A percentile compares a stretch with the other conserved stretches of the same genome.
phyloP scores from a whole-genome alignment of 2,888 invertebrate genomes.

The Buathra laborator region DNA sequence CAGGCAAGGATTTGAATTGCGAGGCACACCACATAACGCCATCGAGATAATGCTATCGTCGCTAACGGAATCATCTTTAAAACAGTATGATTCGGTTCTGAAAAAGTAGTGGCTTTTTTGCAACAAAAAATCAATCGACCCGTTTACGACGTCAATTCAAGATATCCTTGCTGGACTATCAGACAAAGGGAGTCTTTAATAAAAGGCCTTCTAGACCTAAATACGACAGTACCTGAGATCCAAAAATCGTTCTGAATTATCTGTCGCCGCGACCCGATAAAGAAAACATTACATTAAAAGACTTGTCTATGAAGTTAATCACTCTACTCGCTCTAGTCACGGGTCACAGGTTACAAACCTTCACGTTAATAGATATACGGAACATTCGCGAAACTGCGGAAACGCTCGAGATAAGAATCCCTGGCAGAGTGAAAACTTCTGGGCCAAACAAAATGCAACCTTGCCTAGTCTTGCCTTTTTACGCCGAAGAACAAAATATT shows the following conservation, averaged over 20 bases:
- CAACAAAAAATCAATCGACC: not conserved
- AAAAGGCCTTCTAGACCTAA: constrained; percentile 61
- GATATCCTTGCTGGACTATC: not conserved
- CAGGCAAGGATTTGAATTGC: constrained; percentile 31
- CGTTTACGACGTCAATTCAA: not conserved
- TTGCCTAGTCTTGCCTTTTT: constrained; percentile 59
- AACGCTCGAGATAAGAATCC: constrained; percentile 1
- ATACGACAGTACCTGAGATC: constrained; percentile 71
- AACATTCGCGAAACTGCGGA: constrained; percentile 60
- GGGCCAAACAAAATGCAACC: constrained; percentile 45
- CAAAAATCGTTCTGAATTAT: constrained; percentile 64
- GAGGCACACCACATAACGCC: constrained; percentile 25
- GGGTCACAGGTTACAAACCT: too few species aligned
- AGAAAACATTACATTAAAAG: not conserved
- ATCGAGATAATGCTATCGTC: constrained; percentile 38
- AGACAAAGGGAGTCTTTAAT: constrained; percentile 62
- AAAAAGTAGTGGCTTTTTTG: constrained; percentile 51
- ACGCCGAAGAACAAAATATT: constrained; percentile 40
- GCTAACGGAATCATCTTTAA: constrained; percentile 35
- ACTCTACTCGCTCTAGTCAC: constrained; percentile 29
- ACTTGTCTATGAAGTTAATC: not conserved
- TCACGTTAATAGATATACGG: not conserved
- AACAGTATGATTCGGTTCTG: constrained; percentile 35
- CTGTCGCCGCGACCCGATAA: constrained; percentile 1
- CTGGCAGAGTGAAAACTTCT: not conserved